A percentile compares a stretch with the other conserved stretches of the same genome.
These are phyloP conservation scores for Actinia equina DNA, from an alignment of 64 coral and sea anemone species.

Conservation along the genomic window DNA sequence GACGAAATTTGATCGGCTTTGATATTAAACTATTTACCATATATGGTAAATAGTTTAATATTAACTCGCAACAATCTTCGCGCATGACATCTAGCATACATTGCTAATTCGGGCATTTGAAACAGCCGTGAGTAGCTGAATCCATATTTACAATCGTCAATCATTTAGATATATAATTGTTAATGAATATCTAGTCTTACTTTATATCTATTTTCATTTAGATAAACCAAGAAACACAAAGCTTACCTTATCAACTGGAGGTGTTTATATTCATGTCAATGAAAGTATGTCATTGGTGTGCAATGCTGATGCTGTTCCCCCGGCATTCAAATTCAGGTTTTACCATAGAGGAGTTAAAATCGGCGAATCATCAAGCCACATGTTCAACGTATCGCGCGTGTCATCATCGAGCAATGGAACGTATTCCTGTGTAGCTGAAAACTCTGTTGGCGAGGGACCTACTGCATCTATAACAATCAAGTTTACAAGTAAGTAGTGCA, in stretches of 20 bases:
- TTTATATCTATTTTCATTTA: neutral
- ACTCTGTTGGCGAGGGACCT: conserved; percentile 26
- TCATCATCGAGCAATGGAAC: conserved; percentile 9
- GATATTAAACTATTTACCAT: too few relatives aligned
- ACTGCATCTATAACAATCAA: neutral
- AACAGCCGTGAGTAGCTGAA: too few relatives aligned
- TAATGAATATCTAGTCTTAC: neutral
- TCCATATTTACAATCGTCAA: too few relatives aligned
- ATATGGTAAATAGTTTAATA: too few relatives aligned
- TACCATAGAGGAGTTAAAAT: conserved; percentile 22
- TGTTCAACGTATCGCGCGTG: conserved; percentile 31
- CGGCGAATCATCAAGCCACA: conserved; percentile 3
- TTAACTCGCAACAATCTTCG: too few relatives aligned
- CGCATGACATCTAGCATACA: too few relatives aligned
- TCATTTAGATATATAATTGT: neutral
- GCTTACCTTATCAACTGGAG: neutral
- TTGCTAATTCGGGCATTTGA: too few relatives aligned
- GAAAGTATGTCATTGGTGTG: conserved; percentile 27
- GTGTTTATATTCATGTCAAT: neutral
- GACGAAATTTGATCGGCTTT: too few relatives aligned
- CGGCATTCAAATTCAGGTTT: conserved; percentile 19
- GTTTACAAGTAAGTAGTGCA: conserved; percentile 32
- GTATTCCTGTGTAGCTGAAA: conserved; percentile 42
- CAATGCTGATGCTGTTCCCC: conserved; percentile 26
- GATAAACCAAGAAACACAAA: neutral